Conservation (phyloP, 2,113 vertebrate species). For the Mastomys natalensis region DNA sequence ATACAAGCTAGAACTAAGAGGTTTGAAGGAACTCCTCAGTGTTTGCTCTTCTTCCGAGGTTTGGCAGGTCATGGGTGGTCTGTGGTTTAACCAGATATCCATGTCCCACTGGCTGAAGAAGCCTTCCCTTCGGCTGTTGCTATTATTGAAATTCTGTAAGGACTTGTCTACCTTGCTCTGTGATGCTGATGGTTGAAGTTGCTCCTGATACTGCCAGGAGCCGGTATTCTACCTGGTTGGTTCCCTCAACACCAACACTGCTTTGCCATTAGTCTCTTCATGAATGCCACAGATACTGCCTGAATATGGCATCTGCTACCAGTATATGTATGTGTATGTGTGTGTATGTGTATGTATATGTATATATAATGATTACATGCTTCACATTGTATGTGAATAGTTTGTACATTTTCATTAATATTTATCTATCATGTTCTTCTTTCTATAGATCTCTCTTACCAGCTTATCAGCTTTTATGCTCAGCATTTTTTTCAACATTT, state of each 20-base stretch:
- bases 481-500: neutral
- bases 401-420: neutral
- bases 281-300: neutral
- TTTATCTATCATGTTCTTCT: neutral
- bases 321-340: no score
- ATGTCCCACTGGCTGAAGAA: neutral
- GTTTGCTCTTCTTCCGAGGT: neutral
- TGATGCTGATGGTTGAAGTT: neutral
- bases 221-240: neutral
- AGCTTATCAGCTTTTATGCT: neutral
- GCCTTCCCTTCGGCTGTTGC: neutral
- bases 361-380: neutral
- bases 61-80: neutral
- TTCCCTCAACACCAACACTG: neutral
- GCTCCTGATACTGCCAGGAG: neutral
- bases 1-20: neutral
- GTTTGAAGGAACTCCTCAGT: neutral
- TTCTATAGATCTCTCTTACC: neutral
- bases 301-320: neutral
- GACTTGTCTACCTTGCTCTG: neutral
- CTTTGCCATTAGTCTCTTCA: neutral
- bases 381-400: neutral
- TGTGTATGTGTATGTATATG: neutral
- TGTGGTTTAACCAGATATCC: neutral
- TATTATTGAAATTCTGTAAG: neutral